Evolutionary conservation across 2,113 vertebrate species (phyloP), one percentile per base, ranked within the genome.

Genomic region (Promerops cafer): DNA sequence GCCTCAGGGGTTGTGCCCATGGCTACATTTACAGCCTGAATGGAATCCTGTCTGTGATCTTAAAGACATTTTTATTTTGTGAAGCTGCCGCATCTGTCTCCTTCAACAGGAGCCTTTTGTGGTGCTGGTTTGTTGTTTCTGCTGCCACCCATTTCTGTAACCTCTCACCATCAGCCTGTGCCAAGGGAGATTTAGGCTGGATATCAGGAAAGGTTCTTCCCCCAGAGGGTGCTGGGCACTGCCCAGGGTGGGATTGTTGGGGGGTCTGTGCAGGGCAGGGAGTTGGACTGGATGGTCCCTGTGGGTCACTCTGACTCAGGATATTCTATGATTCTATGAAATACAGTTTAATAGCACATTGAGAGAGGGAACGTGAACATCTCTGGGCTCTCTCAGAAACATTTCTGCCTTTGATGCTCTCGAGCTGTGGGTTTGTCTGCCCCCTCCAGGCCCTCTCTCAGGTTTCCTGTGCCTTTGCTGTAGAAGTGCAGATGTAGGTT

Each of bases 131-230:
- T 53, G 12, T 72, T 56, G 30, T 4, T 69, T 42, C 70, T 44
- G 3, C 13, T 26, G 27, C 31, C 40, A 4, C 22, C 23, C 44
- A 3, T 27, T 64, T 20, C 56, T 59, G 44, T 64, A 49, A 45
- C 45, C 50, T 72, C 50, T 65, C 18, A 3, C 50, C 35, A 15
- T 33, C 50, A 5, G 16, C 50, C 50, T 26, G 39, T 20, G 54
- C 1, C 45, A 60, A 24, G 16, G 28, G 0, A 68, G 39, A 1
- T 0, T 53, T 0, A 75, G 53, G 7, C 4, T 60, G 53, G 61
- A 4, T 2, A 0, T 75, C 6, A 21, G 35, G 17, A 39, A 53
- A 57, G 19, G 13, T 13, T 66, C 60, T 68, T 66, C 16, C 28
- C 63, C 69, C 39, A 60, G 7, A 60, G 53, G 35, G 33, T 66